Conservation (phyloP, 2,888 invertebrate genomes). For the Homarus gammarus region DNA sequence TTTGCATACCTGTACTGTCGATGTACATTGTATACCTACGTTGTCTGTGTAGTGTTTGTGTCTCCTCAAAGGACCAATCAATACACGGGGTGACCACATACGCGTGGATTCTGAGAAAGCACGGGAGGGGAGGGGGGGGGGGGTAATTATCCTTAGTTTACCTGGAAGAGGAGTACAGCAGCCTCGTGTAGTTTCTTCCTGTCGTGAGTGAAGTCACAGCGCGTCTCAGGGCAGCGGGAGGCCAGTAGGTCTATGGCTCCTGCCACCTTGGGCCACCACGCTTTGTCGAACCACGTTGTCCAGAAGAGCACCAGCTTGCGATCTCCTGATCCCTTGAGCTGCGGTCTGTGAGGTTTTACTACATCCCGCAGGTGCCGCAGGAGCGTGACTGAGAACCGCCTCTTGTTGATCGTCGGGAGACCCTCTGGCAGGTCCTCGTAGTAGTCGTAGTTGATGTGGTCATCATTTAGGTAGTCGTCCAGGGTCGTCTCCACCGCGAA, state of each 20-base stretch:
- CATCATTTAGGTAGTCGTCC: constrained; percentile 20
- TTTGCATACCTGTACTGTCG: too few relatives aligned
- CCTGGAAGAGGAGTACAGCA: constrained; percentile 47
- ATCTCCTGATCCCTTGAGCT: too few relatives aligned
- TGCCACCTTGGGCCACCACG: constrained; percentile 47
- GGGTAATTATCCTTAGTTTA: too few relatives aligned
- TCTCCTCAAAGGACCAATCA: too few relatives aligned
- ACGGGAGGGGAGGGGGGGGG: too few relatives aligned
- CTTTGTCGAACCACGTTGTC: constrained; percentile 57
- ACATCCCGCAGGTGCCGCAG: not conserved
- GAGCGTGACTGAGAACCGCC: not conserved
- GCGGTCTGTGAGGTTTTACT: not conserved
- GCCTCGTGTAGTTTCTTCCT: constrained; percentile 18
- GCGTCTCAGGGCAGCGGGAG: constrained; percentile 46
- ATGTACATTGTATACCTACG: too few relatives aligned
- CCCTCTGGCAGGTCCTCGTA: constrained; percentile 23
- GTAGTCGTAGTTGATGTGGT: constrained; percentile 32
- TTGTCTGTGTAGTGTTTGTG: too few relatives aligned
- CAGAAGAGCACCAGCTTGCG: constrained; percentile 57
- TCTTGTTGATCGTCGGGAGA: constrained; percentile 2
- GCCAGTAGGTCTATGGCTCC: constrained; percentile 41
- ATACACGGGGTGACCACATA: too few relatives aligned
- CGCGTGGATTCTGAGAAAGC: too few relatives aligned
- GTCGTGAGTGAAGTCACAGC: constrained; percentile 61
- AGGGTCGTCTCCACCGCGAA: not conserved